Evolutionary conservation across 2,888 invertebrate species (phyloP), one percentile per base, ranked within the genome.

Genomic region (Corbicula japonica): DNA sequence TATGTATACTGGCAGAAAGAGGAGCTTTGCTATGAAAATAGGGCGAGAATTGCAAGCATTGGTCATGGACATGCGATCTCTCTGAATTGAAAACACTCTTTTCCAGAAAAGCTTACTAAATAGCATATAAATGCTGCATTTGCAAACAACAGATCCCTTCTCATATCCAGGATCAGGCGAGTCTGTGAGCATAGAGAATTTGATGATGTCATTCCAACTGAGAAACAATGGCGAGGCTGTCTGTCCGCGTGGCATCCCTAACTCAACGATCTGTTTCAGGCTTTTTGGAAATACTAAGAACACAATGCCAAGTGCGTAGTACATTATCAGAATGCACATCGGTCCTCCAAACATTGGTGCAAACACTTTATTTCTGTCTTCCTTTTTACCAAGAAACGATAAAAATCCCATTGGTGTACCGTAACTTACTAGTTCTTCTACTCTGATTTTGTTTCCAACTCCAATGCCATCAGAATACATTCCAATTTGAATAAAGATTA

Each of bases 61-160:
- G 32, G n/a, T 21, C 32, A 28, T 6, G n/a, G 23, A 32, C 18
- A 48, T 26, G 10, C 66, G 52, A 2, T 18, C 8, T 38, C 10
- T 52, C 23, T 66, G 66, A 34, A 35, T 34, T 23, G 21, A 23
- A 28, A 30, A 52, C 4, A 52, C 35, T 26, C 35, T 21, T 15
- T 32, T 32, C 66, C 66, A 66, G 38, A 66, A 66, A n/a, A n/a
- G 4, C n/a, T 26, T 23, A 32, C 21, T 66, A 38, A 66, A 66
- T 18, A 66, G 52, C 35, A 52, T 34, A 6, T 23, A 52, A 38
- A 50, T 35, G 38, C 52, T 32, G 32, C 66, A 48, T 6, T n/a
- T 52, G 15, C 32, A 48, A 10, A 66, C 21, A 21, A 35, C 26
- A 5, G 66, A 32, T 1, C 46, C 66, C n/a, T 46, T 30, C 3